Percentiles rank a stretch among this genome's conserved stretches.
Evolutionary conservation across 2,797 vertebrate species (phyloP).

Genomic region (Epinephelus coioides): DNA sequence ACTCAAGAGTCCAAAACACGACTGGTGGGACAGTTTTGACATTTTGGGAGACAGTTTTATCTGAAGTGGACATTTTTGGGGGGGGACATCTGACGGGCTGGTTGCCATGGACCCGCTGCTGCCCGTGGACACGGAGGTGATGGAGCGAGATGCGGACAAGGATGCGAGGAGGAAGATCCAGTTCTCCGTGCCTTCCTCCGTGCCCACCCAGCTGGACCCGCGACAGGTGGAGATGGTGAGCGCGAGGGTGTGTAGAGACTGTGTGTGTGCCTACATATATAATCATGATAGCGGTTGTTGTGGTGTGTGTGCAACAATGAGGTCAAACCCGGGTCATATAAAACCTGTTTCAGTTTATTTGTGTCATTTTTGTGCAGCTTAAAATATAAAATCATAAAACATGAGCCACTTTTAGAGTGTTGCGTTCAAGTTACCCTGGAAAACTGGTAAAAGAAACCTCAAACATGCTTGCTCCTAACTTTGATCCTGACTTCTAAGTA

Average conservation of each 20-base stretch:
- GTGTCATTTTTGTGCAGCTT: background rate
- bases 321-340: slow-evolving; percentile 43
- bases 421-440: too few species aligned
- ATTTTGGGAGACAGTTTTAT: background rate
- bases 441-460: background rate
- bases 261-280: background rate
- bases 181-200: slow-evolving; percentile 92
- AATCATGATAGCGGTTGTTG: background rate
- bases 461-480: slow-evolving; percentile 11
- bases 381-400: background rate
- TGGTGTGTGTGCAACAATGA: slow-evolving; percentile 3
- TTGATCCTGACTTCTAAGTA: slow-evolving; percentile 16
- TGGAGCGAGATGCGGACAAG: slow-evolving; percentile 86
- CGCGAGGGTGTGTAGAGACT: background rate
- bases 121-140: slow-evolving; percentile 65
- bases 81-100: slow-evolving; percentile 46
- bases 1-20: slow-evolving; percentile 16
- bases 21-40: background rate
- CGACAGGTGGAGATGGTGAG: slow-evolving; percentile 96
- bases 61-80: background rate
- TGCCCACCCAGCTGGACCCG: slow-evolving; percentile 92
- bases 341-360: background rate
- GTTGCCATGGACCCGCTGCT: slow-evolving; percentile 75
- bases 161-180: slow-evolving; percentile 95
- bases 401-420: background rate